Percentiles rank a stretch among this genome's conserved stretches.
Evolutionary conservation across 1,140 invertebrate genomes (phyloP).

Genomic region (Cryptotermes secundus): DNA sequence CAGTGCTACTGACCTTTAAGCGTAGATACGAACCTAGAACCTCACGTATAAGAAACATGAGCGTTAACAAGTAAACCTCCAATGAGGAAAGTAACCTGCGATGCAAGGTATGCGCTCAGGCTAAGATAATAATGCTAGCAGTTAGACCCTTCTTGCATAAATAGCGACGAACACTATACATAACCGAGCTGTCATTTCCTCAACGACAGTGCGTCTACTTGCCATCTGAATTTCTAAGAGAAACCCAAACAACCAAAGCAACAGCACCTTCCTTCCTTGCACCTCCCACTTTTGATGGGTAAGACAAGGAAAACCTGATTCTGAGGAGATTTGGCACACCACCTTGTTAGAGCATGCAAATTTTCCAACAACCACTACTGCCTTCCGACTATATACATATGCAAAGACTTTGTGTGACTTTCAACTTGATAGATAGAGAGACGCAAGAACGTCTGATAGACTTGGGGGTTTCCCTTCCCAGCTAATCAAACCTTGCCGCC

Average conservation of each 20-base stretch:
- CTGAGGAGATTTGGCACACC: conserved; percentile 27
- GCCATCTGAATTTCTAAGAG: conserved; percentile 12
- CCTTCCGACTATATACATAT: conserved; percentile 24
- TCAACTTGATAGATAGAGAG: conserved; percentile 22
- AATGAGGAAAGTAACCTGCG: no score
- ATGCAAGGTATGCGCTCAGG: no score
- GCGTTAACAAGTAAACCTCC: no score
- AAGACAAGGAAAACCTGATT: conserved; percentile 14
- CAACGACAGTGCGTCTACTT: background rate
- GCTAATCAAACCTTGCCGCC: conserved; percentile 13
- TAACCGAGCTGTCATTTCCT: background rate
- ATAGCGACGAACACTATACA: background rate
- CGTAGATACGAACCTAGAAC: no score
- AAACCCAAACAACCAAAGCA: conserved; percentile 7
- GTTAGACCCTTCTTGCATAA: background rate
- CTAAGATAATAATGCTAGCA: background rate
- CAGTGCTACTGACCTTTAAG: no score
- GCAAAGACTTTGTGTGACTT: conserved; percentile 26
- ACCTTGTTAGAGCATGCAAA: conserved; percentile 29
- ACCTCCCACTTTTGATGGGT: background rate
- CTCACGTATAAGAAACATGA: no score
- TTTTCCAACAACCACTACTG: conserved; percentile 4
- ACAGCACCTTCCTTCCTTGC: background rate
- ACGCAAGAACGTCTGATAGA: background rate
- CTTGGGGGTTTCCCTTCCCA: conserved; percentile 6